Evolutionary conservation across 2,113 vertebrate genomes (phyloP).

Genomic region (Patagioenas fasciata): DNA sequence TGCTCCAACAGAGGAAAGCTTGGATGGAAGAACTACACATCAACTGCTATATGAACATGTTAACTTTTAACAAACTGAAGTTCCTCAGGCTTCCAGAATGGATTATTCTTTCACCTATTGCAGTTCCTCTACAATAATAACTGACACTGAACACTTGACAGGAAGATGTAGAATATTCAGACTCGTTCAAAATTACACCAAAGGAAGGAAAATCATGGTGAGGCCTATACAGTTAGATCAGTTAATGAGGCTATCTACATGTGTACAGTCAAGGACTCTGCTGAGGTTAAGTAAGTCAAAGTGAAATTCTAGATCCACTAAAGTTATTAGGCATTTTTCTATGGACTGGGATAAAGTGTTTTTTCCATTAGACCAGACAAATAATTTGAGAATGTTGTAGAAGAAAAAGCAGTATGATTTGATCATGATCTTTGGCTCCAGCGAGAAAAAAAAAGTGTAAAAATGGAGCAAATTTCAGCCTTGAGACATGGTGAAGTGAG

Average conservation of each 20-base stretch:
- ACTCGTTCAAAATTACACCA: not conserved
- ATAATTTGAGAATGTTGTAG: not conserved
- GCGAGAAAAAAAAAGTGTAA: not conserved
- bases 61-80: not conserved
- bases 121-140: not conserved
- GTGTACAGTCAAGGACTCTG: not conserved
- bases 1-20: not conserved
- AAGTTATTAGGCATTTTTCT: not conserved
- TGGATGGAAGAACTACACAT: not conserved
- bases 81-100: not conserved
- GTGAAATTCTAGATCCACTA: not conserved
- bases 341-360: not conserved
- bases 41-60: not conserved
- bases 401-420: not conserved
- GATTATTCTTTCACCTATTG: not conserved
- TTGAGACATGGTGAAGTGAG: not conserved
- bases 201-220: not conserved
- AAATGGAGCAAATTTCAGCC: not conserved
- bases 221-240: not conserved
- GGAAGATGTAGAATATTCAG: not conserved
- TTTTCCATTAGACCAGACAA: not conserved
- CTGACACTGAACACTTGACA: not conserved
- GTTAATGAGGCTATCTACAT: not conserved
- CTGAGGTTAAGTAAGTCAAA: not conserved
- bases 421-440: not conserved